phyloP scores from a whole-genome alignment of 37 sponge, comb jelly and placozoan species.

The Petrosia ficiformis region DNA sequence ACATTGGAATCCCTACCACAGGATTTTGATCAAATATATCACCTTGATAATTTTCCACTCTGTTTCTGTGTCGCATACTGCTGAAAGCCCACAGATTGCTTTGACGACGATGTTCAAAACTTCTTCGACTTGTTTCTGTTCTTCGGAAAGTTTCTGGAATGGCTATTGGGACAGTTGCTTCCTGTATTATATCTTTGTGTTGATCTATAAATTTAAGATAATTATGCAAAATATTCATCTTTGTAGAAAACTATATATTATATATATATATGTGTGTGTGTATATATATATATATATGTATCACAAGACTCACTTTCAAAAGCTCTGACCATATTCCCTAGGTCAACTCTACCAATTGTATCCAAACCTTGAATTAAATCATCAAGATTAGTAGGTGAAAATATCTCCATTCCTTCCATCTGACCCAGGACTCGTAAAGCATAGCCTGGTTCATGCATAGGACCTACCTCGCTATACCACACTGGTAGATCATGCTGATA shows the following conservation, averaged over 20 bases:
- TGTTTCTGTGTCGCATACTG: neutral
- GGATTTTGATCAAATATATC: too few relatives aligned
- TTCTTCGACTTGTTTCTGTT: neutral
- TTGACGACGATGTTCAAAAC: neutral
- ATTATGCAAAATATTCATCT: too few relatives aligned
- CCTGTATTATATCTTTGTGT: too few relatives aligned
- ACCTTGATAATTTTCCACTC: too few relatives aligned
- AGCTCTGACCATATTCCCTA: neutral
- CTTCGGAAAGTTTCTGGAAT: neutral
- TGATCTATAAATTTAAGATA: too few relatives aligned
- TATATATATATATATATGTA: too few relatives aligned
- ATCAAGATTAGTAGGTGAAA: neutral
- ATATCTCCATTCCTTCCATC: neutral
- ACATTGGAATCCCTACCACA: too few relatives aligned
- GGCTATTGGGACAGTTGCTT: neutral
- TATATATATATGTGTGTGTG: too few relatives aligned
- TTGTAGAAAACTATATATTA: too few relatives aligned
- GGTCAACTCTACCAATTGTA: slow-evolving; percentile 8
- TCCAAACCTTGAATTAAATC: slow-evolving; percentile 8
- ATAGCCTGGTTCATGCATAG: neutral
- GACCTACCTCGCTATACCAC: slow-evolving; percentile 3
- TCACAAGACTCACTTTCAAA: neutral
- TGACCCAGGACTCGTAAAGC: neutral
- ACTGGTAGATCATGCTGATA: slow-evolving; percentile 5
- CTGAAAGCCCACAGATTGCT: neutral